Conservation (phyloP, 2,113 vertebrate species). For the Argyrosomus japonicus region DNA sequence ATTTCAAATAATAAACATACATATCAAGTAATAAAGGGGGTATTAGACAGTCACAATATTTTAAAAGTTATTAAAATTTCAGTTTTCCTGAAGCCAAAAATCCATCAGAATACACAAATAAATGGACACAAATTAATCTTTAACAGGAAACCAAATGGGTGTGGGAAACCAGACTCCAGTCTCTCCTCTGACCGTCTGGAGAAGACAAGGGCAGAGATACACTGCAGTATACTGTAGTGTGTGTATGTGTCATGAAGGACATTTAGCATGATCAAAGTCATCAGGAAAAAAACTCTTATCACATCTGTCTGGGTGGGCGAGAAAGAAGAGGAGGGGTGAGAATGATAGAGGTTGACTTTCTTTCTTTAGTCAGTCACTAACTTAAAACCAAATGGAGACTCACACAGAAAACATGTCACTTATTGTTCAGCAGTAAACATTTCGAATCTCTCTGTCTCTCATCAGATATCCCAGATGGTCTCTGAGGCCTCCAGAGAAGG, state of each 20-base stretch:
- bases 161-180: constrained; percentile 24
- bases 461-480: constrained; percentile 94
- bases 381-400: background rate
- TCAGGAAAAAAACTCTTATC: background rate
- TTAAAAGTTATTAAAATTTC: background rate
- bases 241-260: background rate
- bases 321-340: background rate
- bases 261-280: constrained; percentile 5
- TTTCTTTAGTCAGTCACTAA: background rate
- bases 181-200: constrained; percentile 17
- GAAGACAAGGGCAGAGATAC: constrained; percentile 7
- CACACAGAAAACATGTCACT: background rate
- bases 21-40: background rate
- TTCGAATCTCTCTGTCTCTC: constrained; percentile 30
- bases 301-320: background rate
- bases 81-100: background rate
- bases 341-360: background rate
- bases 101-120: background rate
- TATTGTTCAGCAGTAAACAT: background rate
- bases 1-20: background rate
- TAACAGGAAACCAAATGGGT: constrained; percentile 10
- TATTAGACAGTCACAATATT: background rate
- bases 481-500: constrained; percentile 90
- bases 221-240: background rate
- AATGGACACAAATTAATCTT: background rate